Percentiles rank a stretch among this genome's conserved stretches.
Evolutionary conservation across 1,140 invertebrate species (phyloP).

Genomic region (Solenopsis invicta): DNA sequence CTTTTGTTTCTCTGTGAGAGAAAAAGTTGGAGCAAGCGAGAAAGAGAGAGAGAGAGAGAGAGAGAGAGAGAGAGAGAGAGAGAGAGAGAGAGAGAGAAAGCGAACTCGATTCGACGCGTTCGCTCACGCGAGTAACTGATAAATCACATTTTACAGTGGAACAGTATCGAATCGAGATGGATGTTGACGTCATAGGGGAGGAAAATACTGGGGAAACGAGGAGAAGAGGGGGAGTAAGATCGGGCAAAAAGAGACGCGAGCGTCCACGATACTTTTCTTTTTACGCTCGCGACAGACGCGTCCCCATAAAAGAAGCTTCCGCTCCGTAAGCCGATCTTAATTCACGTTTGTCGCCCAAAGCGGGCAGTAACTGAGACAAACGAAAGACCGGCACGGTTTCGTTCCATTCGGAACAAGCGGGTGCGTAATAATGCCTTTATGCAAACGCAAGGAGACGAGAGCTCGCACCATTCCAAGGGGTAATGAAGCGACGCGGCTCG

Average conservation of each 20-base stretch:
- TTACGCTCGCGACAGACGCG: not conserved
- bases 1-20: slow-evolving; percentile 25
- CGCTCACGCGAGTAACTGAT: slow-evolving; percentile 60
- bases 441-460: slow-evolving; percentile 36
- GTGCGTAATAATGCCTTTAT: slow-evolving; percentile 71
- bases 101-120: slow-evolving; percentile 41
- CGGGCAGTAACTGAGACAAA: slow-evolving; percentile 31
- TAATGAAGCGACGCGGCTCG: slow-evolving; percentile 70
- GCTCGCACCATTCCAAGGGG: slow-evolving; percentile 6
- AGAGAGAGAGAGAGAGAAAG: not conserved
- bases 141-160: slow-evolving; percentile 55
- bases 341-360: slow-evolving; percentile 46
- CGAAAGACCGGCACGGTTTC: slow-evolving; percentile 3
- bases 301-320: not conserved
- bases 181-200: slow-evolving; percentile 13
- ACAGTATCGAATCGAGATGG: slow-evolving; percentile 39
- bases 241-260: slow-evolving; percentile 3
- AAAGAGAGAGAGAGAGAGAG: not conserved
- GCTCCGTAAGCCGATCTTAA: slow-evolving; percentile 24
- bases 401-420: slow-evolving; percentile 40
- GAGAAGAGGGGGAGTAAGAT: slow-evolving; percentile 11
- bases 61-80: not conserved
- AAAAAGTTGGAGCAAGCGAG: not conserved
- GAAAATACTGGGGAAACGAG: not conserved
- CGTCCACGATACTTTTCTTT: not conserved